Conservation (phyloP, 2,888 invertebrate genomes). For the Epiblema foenella region DNA sequence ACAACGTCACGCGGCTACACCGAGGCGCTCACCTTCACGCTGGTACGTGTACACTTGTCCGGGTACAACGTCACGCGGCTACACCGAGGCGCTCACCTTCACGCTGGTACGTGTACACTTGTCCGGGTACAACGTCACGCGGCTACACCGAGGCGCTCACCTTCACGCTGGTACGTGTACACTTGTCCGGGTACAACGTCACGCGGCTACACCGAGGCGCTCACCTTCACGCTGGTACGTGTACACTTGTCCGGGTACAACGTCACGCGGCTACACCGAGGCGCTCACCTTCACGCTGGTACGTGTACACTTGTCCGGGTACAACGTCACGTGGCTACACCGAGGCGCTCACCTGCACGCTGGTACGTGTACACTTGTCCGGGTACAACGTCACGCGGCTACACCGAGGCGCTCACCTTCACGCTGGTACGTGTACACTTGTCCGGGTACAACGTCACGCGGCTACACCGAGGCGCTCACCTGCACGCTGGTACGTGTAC, state of each 20-base stretch:
- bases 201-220: conserved; percentile 97
- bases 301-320: background rate
- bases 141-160: conserved; percentile 99
- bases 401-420: conserved; percentile 98
- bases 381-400: conserved; percentile 88
- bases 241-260: conserved; percentile 52
- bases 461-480: conserved; percentile 99
- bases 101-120: conserved; percentile 86
- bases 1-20: conserved; percentile 93
- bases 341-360: conserved; percentile 96
- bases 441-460: background rate
- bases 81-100: conserved; percentile 98
- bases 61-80: conserved; percentile 88
- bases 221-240: conserved; percentile 92
- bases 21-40: conserved; percentile 96
- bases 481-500: conserved; percentile 87
- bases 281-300: conserved; percentile 95
- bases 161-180: conserved; percentile 87
- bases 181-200: conserved; percentile 74
- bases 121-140: no score
- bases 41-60: no score
- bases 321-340: conserved; percentile 89
- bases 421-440: conserved; percentile 83
- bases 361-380: conserved; percentile 69
- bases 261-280: conserved; percentile 97